Base-by-base conservation (phyloP, 35 echinoderm and acorn worm species). In the Ophioderma brevispina region DNA sequence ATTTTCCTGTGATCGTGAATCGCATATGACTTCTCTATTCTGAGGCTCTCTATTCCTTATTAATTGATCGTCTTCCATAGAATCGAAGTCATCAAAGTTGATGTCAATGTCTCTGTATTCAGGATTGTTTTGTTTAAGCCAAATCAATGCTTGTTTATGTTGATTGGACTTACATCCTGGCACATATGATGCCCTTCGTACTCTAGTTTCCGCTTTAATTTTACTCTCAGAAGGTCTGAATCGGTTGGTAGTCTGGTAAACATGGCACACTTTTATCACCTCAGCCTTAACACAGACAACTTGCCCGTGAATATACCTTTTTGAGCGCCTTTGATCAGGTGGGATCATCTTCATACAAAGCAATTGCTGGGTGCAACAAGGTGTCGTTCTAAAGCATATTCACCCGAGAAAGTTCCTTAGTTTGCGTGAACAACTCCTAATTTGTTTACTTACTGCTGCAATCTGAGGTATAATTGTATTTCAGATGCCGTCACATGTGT, bases 241-340 rank as follows among this genome's bases (percentile, higher is more conserved):
- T 91, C 89, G 17, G 46, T 64, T 6, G 38, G 19, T 21, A 13
- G 39, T 76, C 93, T 52, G 93, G 93, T 38, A 95, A 78, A 1
- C 39, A 35, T 0, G 17, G n/a, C 28, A 86, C 87, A 63, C 87
- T 90, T 40, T 90, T 64, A 39, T 35, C 19, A 23, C 80, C 35
- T 95, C 84, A 0, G 93, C 81, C 76, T 89, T 83, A 18, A 95
- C 89, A 95, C 93, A 95, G 28, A 91, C 79, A 81, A 90, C 82
- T n/a, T 82, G 88, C 59, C 93, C 93, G 82, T n/a, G n/a, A 70
- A 31, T 28, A 95, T 90, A 38, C 88, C 82, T 14, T 86, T 91
- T 32, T 87, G 93, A 3, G 37, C 43, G 21, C 88, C 77, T 82
- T 83, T 90, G 15, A 84, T 76, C n/a, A 37, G 91, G 56, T 33